These are phyloP conservation scores for Pyxicephalus adspersus DNA, from an alignment of 2,113 vertebrate genomes.

Conservation along the genomic window DNA sequence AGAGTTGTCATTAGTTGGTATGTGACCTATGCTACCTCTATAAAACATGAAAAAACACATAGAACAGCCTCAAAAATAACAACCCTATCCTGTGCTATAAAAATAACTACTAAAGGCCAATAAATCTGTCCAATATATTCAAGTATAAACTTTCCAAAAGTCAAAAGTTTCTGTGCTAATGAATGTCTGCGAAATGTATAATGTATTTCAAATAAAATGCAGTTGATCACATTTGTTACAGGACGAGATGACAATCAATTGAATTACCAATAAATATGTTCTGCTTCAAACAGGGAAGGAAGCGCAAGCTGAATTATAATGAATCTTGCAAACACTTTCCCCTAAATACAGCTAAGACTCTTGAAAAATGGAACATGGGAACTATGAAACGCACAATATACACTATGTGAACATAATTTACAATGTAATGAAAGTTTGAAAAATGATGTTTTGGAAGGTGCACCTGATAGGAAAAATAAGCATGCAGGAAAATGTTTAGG, in stretches of 20 bases:
- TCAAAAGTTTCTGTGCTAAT: conserved; percentile 38
- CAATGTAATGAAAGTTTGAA: conserved; percentile 51
- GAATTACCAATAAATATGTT: conserved; percentile 56
- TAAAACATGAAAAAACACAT: no score
- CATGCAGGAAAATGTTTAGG: conserved; percentile 49
- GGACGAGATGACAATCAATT: conserved; percentile 50
- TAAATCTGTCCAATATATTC: no score
- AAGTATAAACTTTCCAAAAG: conserved; percentile 4
- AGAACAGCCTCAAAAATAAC: no score
- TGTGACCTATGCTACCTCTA: no score
- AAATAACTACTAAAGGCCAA: no score
- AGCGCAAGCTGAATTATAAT: conserved; percentile 44
- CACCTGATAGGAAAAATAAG: conserved; percentile 52
- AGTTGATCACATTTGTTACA: conserved; percentile 51
- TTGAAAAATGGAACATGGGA: conserved; percentile 49
- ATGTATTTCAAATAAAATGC: conserved; percentile 46
- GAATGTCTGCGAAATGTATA: conserved; percentile 17
- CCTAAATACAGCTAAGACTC: conserved; percentile 40
- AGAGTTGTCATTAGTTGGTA: no score
- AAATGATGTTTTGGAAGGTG: conserved; percentile 54
- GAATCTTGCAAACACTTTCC: conserved; percentile 34
- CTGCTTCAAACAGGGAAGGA: conserved; percentile 26
- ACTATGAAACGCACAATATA: conserved; percentile 49
- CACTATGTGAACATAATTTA: conserved; percentile 48
- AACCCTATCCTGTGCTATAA: no score